phyloP scores from a whole-genome alignment of 2,888 invertebrate genomes.

The Acronicta leporina region DNA sequence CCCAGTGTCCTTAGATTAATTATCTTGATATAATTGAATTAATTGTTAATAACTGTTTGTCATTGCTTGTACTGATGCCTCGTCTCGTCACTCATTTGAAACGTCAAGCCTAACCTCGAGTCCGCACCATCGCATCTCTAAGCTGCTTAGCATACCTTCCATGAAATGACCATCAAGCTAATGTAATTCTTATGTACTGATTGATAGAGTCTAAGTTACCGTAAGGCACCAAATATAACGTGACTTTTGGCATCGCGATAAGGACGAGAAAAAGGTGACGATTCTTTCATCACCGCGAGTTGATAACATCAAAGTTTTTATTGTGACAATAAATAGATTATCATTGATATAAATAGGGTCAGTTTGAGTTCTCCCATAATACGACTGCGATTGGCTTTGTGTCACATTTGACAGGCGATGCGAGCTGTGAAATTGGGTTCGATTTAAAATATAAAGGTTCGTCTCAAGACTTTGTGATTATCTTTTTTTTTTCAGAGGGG shows the following conservation, averaged over 20 bases:
- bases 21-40: slow-evolving; percentile 30
- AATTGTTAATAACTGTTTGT: slow-evolving; percentile 45
- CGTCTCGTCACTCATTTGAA: slow-evolving; percentile 74
- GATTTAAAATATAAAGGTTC: slow-evolving; percentile 84
- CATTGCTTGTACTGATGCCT: slow-evolving; percentile 70
- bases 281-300: slow-evolving; percentile 84
- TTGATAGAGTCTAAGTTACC: slow-evolving; percentile 32
- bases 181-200: slow-evolving; percentile 54
- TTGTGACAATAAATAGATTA: slow-evolving; percentile 89
- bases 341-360: slow-evolving; percentile 87
- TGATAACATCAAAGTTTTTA: slow-evolving; percentile 88
- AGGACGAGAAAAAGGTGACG: slow-evolving; percentile 82
- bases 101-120: slow-evolving; percentile 80
- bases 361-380: slow-evolving; percentile 84
- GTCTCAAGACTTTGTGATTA: slow-evolving; percentile 81
- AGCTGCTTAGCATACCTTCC: slow-evolving; percentile 84
- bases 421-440: slow-evolving; percentile 88
- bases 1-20: slow-evolving; percentile 29
- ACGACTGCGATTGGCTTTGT: slow-evolving; percentile 85
- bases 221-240: slow-evolving; percentile 50
- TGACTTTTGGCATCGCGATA: slow-evolving; percentile 87
- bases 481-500: slow-evolving; percentile 73
- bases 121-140: slow-evolving; percentile 78
- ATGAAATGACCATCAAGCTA: slow-evolving; percentile 50
- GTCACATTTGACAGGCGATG: slow-evolving; percentile 87